Evolutionary conservation across 2,888 invertebrate genomes (phyloP), one percentile per base, ranked within the genome.

Genomic region (Drosophila neonasuta): DNA sequence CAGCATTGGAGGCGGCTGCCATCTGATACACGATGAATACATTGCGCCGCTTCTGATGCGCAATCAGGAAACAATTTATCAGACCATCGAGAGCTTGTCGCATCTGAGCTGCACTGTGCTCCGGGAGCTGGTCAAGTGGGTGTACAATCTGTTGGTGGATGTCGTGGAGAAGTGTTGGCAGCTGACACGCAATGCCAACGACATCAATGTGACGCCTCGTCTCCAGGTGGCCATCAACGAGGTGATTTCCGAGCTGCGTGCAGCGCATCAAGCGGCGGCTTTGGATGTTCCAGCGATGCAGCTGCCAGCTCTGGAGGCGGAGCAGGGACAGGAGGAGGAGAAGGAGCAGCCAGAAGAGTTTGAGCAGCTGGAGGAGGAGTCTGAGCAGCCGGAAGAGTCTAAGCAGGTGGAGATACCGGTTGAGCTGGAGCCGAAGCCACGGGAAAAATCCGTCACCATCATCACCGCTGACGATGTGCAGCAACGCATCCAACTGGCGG

Each of bases 1-100:
- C 50, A 97, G 97, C 2, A 95, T 97, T 30, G 98, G 98, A 42
- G 96, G 96, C 90, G 98, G 98, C 13, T 96, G 97, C 75, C 97
- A 97, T 81, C 95, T 97, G 85, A 92, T 99, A 60, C 98, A 98
- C 92, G 94, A 97, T 82, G 96, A 97, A 90, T 96, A 98, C 91
- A 96, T 99, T 42, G 98, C 98, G 91, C 98, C 98, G 1, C 95
- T 96, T 87, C 92, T 99, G n/a, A 94, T 94, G 90, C 95, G 95
- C 87, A 93, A 96, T 89, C 98, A 98, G 92, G 94, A 95, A 92
- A 94, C 49, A 1, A 71, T 87, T 6, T 59, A 69, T 7, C 41
- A 42, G 5, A 42, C 44, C 1, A 4, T 71, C 0, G 24, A 46
- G 1, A 3, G 44, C 3, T 13, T 51, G 10, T 32, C 68, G 0